Percentiles rank a stretch among this genome's conserved stretches.
These are phyloP conservation scores for Diabrotica virgifera DNA, from an alignment of 1,140 invertebrate species.

Conservation along the genomic window DNA sequence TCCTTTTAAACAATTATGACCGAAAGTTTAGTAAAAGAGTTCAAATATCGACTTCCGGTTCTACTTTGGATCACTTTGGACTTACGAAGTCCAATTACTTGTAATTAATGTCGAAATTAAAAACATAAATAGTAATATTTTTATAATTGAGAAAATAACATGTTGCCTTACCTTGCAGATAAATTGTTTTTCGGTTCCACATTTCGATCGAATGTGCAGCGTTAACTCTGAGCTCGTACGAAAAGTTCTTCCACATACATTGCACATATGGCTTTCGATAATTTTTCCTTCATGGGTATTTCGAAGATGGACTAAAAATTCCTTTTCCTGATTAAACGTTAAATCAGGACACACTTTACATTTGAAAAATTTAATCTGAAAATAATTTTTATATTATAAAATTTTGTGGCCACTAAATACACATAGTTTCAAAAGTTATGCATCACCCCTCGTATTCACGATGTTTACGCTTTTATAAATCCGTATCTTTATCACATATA, in stretches of 20 bases:
- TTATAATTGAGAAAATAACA: not conserved
- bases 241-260: conserved; percentile 47
- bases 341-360: conserved; percentile 13
- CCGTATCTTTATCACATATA: too few relatives aligned
- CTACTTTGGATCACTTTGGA: too few relatives aligned
- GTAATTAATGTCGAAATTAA: too few relatives aligned
- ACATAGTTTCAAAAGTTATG: too few relatives aligned
- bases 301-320: conserved; percentile 38
- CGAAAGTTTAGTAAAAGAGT: too few relatives aligned
- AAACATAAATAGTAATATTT: too few relatives aligned
- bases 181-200: conserved; percentile 41
- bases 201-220: conserved; percentile 45
- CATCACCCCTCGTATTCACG: too few relatives aligned
- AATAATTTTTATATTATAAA: not conserved
- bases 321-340: conserved; percentile 24
- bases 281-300: conserved; percentile 34
- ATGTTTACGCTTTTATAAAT: too few relatives aligned
- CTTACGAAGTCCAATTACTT: too few relatives aligned
- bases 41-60: too few relatives aligned
- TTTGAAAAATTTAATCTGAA: conserved; percentile 7
- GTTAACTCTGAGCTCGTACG: conserved; percentile 42
- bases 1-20: too few relatives aligned
- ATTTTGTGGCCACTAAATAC: too few relatives aligned
- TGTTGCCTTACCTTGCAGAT: conserved; percentile 36
- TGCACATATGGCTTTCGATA: conserved; percentile 36